Base-by-base conservation (phyloP, 1,140 invertebrate species). In the Chlorops oryzae region DNA sequence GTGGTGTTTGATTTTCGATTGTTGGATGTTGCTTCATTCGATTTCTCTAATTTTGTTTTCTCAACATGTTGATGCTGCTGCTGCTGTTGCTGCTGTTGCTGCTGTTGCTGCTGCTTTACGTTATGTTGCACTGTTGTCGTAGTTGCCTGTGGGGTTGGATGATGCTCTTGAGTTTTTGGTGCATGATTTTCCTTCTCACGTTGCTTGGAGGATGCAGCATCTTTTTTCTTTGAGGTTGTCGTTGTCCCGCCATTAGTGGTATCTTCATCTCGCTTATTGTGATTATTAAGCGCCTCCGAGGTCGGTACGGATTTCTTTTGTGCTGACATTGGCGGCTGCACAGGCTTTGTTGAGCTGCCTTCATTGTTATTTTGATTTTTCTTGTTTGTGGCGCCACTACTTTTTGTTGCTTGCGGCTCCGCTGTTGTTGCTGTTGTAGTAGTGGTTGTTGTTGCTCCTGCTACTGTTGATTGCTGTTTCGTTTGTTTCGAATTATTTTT, bases 171-270 rank as follows among this genome's bases (percentile, higher is more conserved):
- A n/a, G n/a, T n/a, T 13, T 75, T 74, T 38, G 73, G 73, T 3
- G 70, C 57, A 24, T 68, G 43, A 45, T 72, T 72, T 55, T 72
- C 70, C n/a, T 72, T 72, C 28, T 72, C 70, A 0, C 63, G 62
- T 24, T 70, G 67, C 40, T 65, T 59, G 22, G 32, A 54, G 25
- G 12, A 43, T 3, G 39, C n/a, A n/a, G n/a, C 38, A 23, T 62
- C 59, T 44, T 61, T 62, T 21, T 51, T 55, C 12, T 50, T 38
- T 32, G 35, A 38, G 23, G 5, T 15, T 53, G 21, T 46, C 37
- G 21, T 52, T 37, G 13, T 44, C 45, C 3, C 28, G 41, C 34
- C n/a, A 15, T 17, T 12, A 18, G 21, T 21, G 22, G 25, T 44
- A 15, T 18, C 27, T 7, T 9, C 27, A 21, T 13, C 40, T 22